phyloP scores from a whole-genome alignment of 2,888 invertebrate genomes.

The Scaeva pyrastri region DNA sequence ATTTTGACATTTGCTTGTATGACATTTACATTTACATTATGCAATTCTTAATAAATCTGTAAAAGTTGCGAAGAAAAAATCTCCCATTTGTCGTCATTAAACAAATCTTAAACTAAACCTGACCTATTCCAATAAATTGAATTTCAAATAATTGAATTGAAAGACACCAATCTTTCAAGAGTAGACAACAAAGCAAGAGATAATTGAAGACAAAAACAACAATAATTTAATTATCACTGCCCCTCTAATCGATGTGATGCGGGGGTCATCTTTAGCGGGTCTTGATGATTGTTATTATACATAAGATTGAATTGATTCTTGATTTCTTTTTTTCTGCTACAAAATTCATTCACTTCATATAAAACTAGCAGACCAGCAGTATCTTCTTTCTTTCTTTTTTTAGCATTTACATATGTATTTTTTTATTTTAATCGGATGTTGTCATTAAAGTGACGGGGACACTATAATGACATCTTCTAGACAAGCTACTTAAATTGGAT shows the following conservation, averaged over 20 bases:
- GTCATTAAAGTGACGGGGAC: conserved; percentile 23
- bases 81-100: neutral
- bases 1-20: too few relatives aligned
- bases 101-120: neutral
- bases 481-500: conserved; percentile 26
- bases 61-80: neutral
- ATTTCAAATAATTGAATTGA: neutral
- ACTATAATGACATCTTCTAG: neutral
- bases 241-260: conserved; percentile 51
- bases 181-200: conserved; percentile 16
- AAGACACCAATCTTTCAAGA: neutral
- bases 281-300: conserved; percentile 15
- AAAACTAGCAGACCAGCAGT: neutral
- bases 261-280: conserved; percentile 42
- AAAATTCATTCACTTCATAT: neutral
- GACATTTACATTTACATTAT: too few relatives aligned
- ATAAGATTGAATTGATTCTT: conserved; percentile 5
- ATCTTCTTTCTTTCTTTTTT: neutral
- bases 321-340: neutral
- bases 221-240: conserved; percentile 38
- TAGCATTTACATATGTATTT: neutral
- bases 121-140: conserved; percentile 3
- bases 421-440: conserved; percentile 39
- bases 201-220: conserved; percentile 17
- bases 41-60: too few relatives aligned